Evolutionary conservation across 2,888 invertebrate genomes (phyloP).

Genomic region (Clepsis dumicolana): DNA sequence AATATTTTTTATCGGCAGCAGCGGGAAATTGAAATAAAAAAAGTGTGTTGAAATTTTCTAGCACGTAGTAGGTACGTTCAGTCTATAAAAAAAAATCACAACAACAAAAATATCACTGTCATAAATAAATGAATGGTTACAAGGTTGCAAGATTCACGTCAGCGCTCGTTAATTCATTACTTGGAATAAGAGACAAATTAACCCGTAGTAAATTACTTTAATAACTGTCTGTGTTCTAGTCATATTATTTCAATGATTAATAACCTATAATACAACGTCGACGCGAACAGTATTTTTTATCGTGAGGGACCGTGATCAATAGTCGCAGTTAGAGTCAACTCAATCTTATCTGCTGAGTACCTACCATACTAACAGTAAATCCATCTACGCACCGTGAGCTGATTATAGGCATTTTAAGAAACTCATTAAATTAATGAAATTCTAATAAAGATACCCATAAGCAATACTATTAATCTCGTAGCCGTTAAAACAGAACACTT

Average conservation of each 20-base stretch:
- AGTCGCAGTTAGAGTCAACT: not conserved
- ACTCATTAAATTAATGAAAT: conserved; percentile 44
- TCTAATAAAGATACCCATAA: conserved; percentile 61
- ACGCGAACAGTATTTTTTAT: not conserved
- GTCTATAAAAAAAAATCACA: too few species aligned
- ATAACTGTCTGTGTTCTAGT: not conserved
- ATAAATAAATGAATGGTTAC: conserved; percentile 20
- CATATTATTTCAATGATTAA: not conserved
- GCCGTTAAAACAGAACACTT: conserved; percentile 68
- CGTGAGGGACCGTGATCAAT: too few species aligned
- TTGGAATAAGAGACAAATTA: conserved; percentile 14
- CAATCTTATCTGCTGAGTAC: too few species aligned
- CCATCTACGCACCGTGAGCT: not conserved
- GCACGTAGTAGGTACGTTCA: too few species aligned
- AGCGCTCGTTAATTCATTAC: not conserved
- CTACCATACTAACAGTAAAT: not conserved
- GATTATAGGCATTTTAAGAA: not conserved
- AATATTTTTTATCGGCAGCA: not conserved
- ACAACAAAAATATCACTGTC: not conserved
- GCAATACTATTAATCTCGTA: conserved; percentile 71
- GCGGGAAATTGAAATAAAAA: too few species aligned
- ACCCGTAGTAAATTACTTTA: conserved; percentile 35
- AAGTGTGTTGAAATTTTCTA: too few species aligned
- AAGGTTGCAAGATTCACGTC: conserved; percentile 16
- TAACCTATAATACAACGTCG: not conserved